phyloP scores from a whole-genome alignment of 2,888 invertebrate genomes.

The Craniophora ligustri region DNA sequence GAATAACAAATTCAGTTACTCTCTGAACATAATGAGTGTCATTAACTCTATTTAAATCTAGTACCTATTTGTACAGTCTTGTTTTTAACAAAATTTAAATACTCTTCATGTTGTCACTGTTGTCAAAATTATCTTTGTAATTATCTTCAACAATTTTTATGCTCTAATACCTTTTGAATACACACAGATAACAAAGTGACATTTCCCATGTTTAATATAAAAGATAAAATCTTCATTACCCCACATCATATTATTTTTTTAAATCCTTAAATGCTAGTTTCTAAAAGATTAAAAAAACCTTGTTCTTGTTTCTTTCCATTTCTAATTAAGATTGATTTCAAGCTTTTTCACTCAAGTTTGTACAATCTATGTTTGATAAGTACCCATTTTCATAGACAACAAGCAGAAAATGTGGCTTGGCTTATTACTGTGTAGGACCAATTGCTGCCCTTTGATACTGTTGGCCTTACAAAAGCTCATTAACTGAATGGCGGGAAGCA shows the following conservation, averaged over 20 bases:
- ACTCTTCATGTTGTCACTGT: constrained; percentile 7
- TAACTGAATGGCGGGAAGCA: constrained; percentile 26
- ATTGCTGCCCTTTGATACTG: constrained; percentile 21
- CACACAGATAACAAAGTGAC: constrained; percentile 11
- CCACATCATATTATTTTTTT: too few relatives aligned
- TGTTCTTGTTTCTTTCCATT: too few relatives aligned
- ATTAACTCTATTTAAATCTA: too few relatives aligned
- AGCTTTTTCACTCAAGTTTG: too few relatives aligned
- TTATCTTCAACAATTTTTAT: constrained; percentile 10
- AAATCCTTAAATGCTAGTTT: too few relatives aligned
- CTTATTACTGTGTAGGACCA: constrained; percentile 13
- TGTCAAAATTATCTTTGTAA: constrained; percentile 20
- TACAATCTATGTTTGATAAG: too few relatives aligned
- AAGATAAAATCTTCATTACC: too few relatives aligned
- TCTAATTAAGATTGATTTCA: background rate
- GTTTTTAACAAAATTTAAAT: background rate
- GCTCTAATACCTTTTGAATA: constrained; percentile 15
- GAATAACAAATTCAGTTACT: too few relatives aligned
- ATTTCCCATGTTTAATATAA: background rate
- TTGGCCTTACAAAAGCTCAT: constrained; percentile 38
- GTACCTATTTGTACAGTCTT: too few relatives aligned
- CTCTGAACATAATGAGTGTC: too few relatives aligned
- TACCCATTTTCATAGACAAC: constrained; percentile 1
- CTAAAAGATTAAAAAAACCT: too few relatives aligned
- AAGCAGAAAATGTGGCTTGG: constrained; percentile 5